Conservation (phyloP, 2,113 vertebrate genomes). For the Neopipo cinnamomea region DNA sequence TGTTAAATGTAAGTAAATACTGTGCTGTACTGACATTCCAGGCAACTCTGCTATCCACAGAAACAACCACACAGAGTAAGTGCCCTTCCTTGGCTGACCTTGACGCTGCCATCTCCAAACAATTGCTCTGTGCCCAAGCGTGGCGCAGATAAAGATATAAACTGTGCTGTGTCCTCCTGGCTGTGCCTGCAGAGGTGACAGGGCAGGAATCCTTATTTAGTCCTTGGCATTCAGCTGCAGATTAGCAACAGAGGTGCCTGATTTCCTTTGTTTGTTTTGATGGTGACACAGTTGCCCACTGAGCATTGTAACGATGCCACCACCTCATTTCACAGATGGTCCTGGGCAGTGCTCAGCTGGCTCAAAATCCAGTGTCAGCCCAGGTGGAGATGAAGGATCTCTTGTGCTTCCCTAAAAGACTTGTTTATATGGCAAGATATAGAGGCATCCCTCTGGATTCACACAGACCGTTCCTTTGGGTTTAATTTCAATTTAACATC, state of each 20-base stretch:
- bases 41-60: neutral
- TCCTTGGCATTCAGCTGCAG: neutral
- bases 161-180: neutral
- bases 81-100: neutral
- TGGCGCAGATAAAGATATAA: neutral
- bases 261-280: neutral
- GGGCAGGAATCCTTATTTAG: conserved; percentile 10
- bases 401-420: neutral
- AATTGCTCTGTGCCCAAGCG: neutral
- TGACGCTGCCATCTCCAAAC: neutral
- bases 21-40: neutral
- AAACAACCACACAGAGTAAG: neutral
- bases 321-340: neutral
- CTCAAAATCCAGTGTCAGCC: neutral
- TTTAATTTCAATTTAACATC: neutral
- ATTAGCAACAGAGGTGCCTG: neutral
- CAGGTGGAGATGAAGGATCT: neutral
- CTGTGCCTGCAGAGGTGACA: neutral
- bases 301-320: neutral
- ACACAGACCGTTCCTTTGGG: neutral
- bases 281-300: neutral
- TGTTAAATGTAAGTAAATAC: neutral
- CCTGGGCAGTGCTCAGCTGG: neutral
- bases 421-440: neutral
- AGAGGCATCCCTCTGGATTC: neutral